A percentile compares a stretch with the other conserved stretches of the same genome.
These are phyloP conservation scores for Campaea margaritaria DNA, from an alignment of 2,888 invertebrate species.

Conservation along the genomic window DNA sequence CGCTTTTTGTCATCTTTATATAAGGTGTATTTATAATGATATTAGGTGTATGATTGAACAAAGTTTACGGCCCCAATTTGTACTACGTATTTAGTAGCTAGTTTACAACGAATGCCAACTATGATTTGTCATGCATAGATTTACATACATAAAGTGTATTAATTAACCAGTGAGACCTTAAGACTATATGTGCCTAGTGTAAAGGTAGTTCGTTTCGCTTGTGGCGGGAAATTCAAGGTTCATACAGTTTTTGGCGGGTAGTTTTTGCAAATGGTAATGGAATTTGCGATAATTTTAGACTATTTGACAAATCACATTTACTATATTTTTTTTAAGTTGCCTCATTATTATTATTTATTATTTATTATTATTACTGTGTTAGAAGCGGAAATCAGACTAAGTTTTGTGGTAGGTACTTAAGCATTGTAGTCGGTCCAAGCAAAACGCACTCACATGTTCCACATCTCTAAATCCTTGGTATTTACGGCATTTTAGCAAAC, in stretches of 20 bases:
- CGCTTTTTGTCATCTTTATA: slow-evolving; percentile 8
- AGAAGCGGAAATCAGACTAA: too few relatives aligned
- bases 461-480: slow-evolving; percentile 20
- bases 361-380: too few relatives aligned
- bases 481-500: slow-evolving; percentile 31
- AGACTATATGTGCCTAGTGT: neutral
- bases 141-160: slow-evolving; percentile 7
- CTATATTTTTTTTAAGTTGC: too few relatives aligned
- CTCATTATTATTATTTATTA: too few relatives aligned
- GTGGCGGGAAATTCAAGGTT: too few relatives aligned
- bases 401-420: too few relatives aligned
- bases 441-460: neutral
- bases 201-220: too few relatives aligned
- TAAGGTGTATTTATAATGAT: slow-evolving; percentile 5
- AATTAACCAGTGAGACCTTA: slow-evolving; percentile 2
- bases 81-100: slow-evolving; percentile 1
- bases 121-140: slow-evolving; percentile 20
- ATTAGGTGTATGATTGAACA: slow-evolving; percentile 19
- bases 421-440: too few relatives aligned
- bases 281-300: too few relatives aligned
- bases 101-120: slow-evolving; percentile 10
- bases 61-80: slow-evolving; percentile 22
- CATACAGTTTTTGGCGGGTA: too few relatives aligned
- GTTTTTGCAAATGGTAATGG: too few relatives aligned
- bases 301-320: too few relatives aligned